Evolutionary conservation across 2,888 invertebrate species (phyloP), one percentile per base, ranked within the genome.

Genomic region (Homarus gammarus): DNA sequence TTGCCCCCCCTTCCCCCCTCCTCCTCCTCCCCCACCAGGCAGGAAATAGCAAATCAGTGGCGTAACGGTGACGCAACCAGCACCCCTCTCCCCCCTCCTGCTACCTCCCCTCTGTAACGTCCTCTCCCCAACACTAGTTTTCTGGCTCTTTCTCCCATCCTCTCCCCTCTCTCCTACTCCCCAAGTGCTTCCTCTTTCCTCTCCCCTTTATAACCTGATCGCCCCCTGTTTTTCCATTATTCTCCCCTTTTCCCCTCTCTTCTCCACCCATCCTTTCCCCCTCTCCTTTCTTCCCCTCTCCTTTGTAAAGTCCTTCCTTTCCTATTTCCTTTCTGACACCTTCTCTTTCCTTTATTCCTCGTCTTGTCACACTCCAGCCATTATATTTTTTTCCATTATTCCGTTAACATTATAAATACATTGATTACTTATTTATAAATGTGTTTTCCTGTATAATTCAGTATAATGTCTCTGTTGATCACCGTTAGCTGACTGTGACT

Each of bases 1-100:
- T 72, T 72, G 36, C 72, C 72, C 33, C 38, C 72, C 72, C 12
- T n/a, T n/a, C n/a, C n/a, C n/a, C 72, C 70, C 68, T 56, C 56
- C 15, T 56, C n/a, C 64, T n/a, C 56, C 56, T 18, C 70, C 70
- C 36, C n/a, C 10, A 15, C 36, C 10, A 2, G 38, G 18, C 73
- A 73, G 73, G 73, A 73, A 73, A 73, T 73, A 73, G 73, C 73
- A 73, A 73, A 73, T 73, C 40, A 73, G 73, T 38, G 22, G 38
- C 73, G 38, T 36, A 36, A 73, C 73, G 36, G 73, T 73, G 73
- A 73, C 73, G 73, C 40, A 73, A 73, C 33, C 70, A 70, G 8
- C 31, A 70, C 12, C 40, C 40, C 2, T 6, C n/a, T 8, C 72
- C 72, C 40, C 5, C 72, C 40, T 40, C 72, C 36, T n/a, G n/a